Percentiles rank a stretch among this genome's conserved stretches.
Evolutionary conservation across 2,113 vertebrate genomes (phyloP).

Genomic region (Periophthalmus modestus): DNA sequence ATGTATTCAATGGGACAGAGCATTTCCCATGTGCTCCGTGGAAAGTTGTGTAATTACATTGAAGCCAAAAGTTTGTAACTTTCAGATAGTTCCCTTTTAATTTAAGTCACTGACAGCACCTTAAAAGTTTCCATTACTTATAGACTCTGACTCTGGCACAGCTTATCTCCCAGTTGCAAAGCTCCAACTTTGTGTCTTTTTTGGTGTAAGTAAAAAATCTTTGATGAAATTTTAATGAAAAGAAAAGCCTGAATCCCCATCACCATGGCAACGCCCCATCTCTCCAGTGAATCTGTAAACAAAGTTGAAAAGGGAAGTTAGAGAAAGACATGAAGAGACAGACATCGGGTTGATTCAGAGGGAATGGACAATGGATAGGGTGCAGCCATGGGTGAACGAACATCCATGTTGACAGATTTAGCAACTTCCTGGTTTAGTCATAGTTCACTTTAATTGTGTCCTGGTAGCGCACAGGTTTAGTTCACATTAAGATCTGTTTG

Average conservation of each 20-base stretch:
- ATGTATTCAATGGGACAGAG: background rate
- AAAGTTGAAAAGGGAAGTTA: slow-evolving; percentile 14
- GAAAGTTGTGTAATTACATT: slow-evolving; percentile 1
- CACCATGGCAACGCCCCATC: slow-evolving; percentile 55
- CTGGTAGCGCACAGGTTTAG: background rate
- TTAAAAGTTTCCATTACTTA: slow-evolving; percentile 16
- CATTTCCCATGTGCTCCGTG: background rate
- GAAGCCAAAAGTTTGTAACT: background rate
- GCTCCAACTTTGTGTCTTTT: slow-evolving; percentile 32
- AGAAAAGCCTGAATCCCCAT: slow-evolving; percentile 56
- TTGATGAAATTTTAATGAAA: slow-evolving; percentile 68
- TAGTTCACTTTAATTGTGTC: background rate
- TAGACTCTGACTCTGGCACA: slow-evolving; percentile 22
- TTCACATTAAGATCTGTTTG: too few relatives aligned
- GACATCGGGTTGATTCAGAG: slow-evolving; percentile 15
- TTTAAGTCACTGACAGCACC: slow-evolving; percentile 30
- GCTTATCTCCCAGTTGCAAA: slow-evolving; percentile 9
- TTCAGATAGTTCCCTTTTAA: background rate
- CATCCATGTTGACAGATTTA: background rate
- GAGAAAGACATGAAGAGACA: background rate
- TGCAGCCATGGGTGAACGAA: slow-evolving; percentile 12
- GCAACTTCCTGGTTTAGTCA: background rate
- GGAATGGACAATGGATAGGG: slow-evolving; percentile 13
- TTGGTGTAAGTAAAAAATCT: slow-evolving; percentile 35
- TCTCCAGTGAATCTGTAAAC: slow-evolving; percentile 43